Conservation (phyloP, 2,888 invertebrate genomes). For the Apocheima hispidaria region DNA sequence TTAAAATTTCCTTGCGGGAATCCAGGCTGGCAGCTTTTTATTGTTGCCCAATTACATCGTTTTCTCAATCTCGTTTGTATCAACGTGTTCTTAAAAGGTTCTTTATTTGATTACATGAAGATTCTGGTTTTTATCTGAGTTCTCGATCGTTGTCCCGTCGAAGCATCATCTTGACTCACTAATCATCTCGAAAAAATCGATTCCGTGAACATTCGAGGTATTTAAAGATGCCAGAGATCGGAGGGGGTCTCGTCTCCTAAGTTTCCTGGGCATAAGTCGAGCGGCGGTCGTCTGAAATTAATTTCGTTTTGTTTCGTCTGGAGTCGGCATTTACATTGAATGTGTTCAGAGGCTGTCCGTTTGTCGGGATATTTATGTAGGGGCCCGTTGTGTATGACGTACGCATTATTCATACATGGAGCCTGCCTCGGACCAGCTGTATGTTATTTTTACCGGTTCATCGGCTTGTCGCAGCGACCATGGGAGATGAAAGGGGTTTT, state of each 20-base stretch:
- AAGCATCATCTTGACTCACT: constrained; percentile 65
- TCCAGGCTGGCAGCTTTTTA: constrained; percentile 33
- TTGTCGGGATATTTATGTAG: constrained; percentile 83
- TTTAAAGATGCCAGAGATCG: constrained; percentile 72
- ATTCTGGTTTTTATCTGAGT: constrained; percentile 62
- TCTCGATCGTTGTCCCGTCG: constrained; percentile 67
- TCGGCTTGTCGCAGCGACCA: constrained; percentile 66
- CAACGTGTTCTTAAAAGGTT: constrained; percentile 40
- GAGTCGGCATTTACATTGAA: constrained; percentile 85
- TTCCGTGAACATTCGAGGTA: constrained; percentile 71
- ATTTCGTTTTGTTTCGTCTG: constrained; percentile 86
- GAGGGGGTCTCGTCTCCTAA: constrained; percentile 74
- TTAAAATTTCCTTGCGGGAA: constrained; percentile 29
- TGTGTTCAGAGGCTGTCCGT: constrained; percentile 81
- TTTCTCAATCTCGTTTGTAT: constrained; percentile 39
- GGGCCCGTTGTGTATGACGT: constrained; percentile 80
- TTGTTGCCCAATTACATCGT: constrained; percentile 34
- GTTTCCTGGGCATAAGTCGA: constrained; percentile 72
- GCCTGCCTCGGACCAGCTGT: constrained; percentile 73
- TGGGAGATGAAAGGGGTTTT: constrained; percentile 52
- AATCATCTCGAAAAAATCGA: constrained; percentile 69
- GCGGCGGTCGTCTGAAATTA: constrained; percentile 82
- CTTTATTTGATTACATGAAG: constrained; percentile 44
- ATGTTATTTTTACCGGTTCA: constrained; percentile 82
- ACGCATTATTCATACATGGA: constrained; percentile 83